Evolutionary conservation across 2,888 invertebrate genomes (phyloP).

Genomic region (Apamea monoglypha): DNA sequence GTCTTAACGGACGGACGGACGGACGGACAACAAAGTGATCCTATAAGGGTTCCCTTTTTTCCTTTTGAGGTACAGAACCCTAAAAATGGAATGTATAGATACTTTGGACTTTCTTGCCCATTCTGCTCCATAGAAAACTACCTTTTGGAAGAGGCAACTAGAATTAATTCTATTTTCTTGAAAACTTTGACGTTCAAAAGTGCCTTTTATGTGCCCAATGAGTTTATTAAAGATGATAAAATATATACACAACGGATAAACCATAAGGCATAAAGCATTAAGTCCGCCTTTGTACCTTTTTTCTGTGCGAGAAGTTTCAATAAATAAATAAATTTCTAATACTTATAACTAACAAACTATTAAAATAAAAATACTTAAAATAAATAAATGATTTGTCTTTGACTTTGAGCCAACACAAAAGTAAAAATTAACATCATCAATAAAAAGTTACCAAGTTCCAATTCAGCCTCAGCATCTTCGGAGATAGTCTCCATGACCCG

Average conservation of each 20-base stretch:
- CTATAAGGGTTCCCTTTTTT: no score
- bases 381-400: not conserved
- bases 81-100: no score
- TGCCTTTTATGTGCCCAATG: not conserved
- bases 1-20: no score
- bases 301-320: no score
- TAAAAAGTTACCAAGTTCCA: slow-evolving; percentile 91
- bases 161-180: not conserved
- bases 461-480: slow-evolving; percentile 92
- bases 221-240: no score
- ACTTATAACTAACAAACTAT: not conserved
- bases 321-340: not conserved
- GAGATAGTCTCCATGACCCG: slow-evolving; percentile 92
- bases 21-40: no score
- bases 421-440: not conserved
- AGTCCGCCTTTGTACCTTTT: no score
- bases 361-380: not conserved
- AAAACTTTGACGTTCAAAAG: not conserved
- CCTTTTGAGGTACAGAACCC: no score
- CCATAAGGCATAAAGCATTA: no score
- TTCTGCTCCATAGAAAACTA: not conserved
- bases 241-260: no score
- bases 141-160: not conserved
- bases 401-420: not conserved
- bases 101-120: not conserved